Percentiles rank a stretch among this genome's conserved stretches.
Evolutionary conservation across 2,113 vertebrate species (phyloP).

Genomic region (Colossoma macropomum): DNA sequence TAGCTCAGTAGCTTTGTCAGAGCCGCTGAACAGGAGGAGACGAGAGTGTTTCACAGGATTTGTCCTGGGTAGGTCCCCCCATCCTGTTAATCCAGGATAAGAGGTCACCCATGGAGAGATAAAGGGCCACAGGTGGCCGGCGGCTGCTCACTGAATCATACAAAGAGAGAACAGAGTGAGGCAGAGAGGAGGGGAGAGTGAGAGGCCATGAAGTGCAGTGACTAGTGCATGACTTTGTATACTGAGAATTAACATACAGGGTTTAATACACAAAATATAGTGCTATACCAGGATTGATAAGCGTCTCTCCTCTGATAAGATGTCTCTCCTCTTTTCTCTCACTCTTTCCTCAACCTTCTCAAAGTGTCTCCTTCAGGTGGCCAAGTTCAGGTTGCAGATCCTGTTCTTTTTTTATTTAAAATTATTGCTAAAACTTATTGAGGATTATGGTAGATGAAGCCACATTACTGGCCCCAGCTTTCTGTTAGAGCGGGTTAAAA

Average conservation of each 20-base stretch:
- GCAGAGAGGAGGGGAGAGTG: not conserved
- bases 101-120: conserved; percentile 30
- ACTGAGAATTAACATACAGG: too few species aligned
- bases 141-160: conserved; percentile 4
- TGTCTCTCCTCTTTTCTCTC: not conserved
- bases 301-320: not conserved
- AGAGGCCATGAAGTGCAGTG: not conserved
- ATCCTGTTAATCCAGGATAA: conserved; percentile 40
- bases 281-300: not conserved
- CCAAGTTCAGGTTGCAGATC: not conserved
- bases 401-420: not conserved
- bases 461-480: not conserved
- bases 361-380: not conserved
- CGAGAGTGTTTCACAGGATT: conserved; percentile 36
- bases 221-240: not conserved
- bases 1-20: conserved; percentile 5
- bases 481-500: not conserved
- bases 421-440: not conserved
- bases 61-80: conserved; percentile 24
- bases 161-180: not conserved
- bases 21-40: conserved; percentile 24
- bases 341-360: not conserved
- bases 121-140: conserved; percentile 19
- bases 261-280: not conserved
- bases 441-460: not conserved